phyloP scores from a whole-genome alignment of 2,113 vertebrate genomes.

The Choloepus hoffmanni region DNA sequence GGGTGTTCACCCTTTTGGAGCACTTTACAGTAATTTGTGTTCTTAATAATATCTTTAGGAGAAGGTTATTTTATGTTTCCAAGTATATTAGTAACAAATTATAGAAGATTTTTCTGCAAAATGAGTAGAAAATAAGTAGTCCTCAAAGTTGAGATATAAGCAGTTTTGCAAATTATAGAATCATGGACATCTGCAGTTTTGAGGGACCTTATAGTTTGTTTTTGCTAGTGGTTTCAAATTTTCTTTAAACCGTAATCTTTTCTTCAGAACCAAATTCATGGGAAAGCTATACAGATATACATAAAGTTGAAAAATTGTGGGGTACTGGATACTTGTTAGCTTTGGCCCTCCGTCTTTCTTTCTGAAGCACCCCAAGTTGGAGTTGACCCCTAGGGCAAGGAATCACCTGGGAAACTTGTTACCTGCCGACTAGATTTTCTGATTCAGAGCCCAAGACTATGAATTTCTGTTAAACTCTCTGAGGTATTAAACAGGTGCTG shows the following conservation, averaged over 20 bases:
- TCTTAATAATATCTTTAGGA: slow-evolving; percentile 9
- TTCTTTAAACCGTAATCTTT: neutral
- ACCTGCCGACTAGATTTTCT: neutral
- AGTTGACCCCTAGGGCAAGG: rapidly evolving
- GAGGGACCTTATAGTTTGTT: neutral
- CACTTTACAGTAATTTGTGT: neutral
- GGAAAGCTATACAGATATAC: neutral
- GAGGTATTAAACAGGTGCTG: neutral
- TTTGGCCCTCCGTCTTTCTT: neutral
- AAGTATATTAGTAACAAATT: slow-evolving; percentile 45
- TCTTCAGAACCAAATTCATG: neutral
- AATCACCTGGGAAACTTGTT: neutral
- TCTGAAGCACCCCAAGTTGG: neutral
- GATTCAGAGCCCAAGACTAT: neutral
- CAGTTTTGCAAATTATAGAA: neutral
- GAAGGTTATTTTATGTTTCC: slow-evolving; percentile 48
- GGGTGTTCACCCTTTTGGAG: neutral
- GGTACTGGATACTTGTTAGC: neutral
- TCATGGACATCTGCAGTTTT: neutral
- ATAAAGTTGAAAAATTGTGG: neutral
- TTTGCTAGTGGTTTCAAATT: slow-evolving; percentile 20
- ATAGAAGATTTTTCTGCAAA: slow-evolving; percentile 5
- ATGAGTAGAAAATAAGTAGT: slow-evolving; percentile 18
- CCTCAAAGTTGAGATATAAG: neutral
- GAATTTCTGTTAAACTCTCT: neutral